Base-by-base conservation (phyloP, 2,113 vertebrate genomes). In the Prinia subflava region DNA sequence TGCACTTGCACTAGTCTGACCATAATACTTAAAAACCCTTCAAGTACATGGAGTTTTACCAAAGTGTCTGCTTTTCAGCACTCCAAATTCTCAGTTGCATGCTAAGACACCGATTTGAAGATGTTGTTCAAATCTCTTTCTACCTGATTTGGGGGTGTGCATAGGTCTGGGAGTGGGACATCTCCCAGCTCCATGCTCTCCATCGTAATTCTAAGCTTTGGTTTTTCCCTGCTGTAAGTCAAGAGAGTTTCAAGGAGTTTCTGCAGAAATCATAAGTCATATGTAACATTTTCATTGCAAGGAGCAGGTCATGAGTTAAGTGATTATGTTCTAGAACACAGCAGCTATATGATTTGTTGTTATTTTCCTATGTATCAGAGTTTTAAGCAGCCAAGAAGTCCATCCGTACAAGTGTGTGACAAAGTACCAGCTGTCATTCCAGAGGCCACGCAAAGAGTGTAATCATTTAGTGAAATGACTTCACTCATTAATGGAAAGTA, bases 401-500 rank as follows among this genome's bases (percentile, higher is more conserved):
- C 8, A 77, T 49, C 63, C 6, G 11, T 35, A 27, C 4, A 60
- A 79, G 18, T 52, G 46, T 63, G 24, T 75, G 37, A 28, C 20
- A 55, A n/a, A 62, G 41, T 42, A 91, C 27, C 46, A 82, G 47
- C 71, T 67, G 84, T 42, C 19, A 63, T 49, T 56, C 41, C 80
- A 91, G 80, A 95, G 42, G 49, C 49, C 69, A 50, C 24, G 30
- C 21, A 67, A 92, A 79, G 77, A 86, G 37, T 47, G 71, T n/a
- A 41, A 74, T 82, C 80, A 68, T 92, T 90, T 89, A 96, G 60
- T 90, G 77, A 75, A 96, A 92, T 70, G 69, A 89, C 39, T 95
- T 97, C 78, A 60, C 80, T 90, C 83, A 96, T 97, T 96, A 96
- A 95, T 76, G 81, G 78, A 95, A 97, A 94, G 75, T 73, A 96